These are phyloP conservation scores for Gracilinanus agilis DNA, from an alignment of 2,113 vertebrate genomes.

Conservation along the genomic window DNA sequence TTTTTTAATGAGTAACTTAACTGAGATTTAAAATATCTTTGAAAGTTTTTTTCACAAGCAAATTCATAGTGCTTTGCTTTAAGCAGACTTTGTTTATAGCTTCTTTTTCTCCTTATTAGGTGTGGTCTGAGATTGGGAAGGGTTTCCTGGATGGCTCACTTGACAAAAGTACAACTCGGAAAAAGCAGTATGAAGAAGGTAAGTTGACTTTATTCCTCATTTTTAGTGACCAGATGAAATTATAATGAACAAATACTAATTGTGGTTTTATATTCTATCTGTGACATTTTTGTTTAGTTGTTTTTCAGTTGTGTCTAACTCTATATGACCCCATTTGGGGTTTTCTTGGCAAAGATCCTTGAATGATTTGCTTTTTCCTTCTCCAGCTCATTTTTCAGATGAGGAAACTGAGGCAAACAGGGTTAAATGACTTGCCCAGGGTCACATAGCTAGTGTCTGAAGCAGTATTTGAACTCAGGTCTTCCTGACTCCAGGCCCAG, in stretches of 20 bases:
- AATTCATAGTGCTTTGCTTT: slow-evolving; percentile 2
- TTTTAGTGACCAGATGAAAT: slow-evolving; percentile 32
- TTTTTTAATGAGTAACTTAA: slow-evolving; percentile 44
- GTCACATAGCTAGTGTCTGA: too few relatives aligned
- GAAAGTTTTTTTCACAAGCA: not conserved
- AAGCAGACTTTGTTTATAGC: not conserved
- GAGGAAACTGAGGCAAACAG: too few relatives aligned
- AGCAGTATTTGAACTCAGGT: too few relatives aligned
- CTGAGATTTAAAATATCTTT: slow-evolving; percentile 57
- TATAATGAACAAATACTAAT: not conserved
- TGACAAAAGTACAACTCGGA: slow-evolving; percentile 93
- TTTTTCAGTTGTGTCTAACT: too few relatives aligned
- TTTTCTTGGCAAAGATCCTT: too few relatives aligned
- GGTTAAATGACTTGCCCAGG: too few relatives aligned
- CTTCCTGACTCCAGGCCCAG: too few relatives aligned
- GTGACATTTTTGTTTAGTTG: not conserved
- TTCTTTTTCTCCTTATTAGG: slow-evolving; percentile 84
- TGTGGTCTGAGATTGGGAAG: slow-evolving; percentile 97
- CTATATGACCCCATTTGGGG: too few relatives aligned
- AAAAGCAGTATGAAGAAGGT: slow-evolving; percentile 93
- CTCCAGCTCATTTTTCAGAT: too few relatives aligned
- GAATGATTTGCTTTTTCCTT: too few relatives aligned
- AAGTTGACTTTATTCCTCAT: slow-evolving; percentile 67
- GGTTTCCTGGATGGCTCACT: slow-evolving; percentile 96
- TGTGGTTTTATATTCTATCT: not conserved